These are phyloP conservation scores for Drosophila orosa DNA, from an alignment of 1,140 invertebrate genomes.

Conservation along the genomic window DNA sequence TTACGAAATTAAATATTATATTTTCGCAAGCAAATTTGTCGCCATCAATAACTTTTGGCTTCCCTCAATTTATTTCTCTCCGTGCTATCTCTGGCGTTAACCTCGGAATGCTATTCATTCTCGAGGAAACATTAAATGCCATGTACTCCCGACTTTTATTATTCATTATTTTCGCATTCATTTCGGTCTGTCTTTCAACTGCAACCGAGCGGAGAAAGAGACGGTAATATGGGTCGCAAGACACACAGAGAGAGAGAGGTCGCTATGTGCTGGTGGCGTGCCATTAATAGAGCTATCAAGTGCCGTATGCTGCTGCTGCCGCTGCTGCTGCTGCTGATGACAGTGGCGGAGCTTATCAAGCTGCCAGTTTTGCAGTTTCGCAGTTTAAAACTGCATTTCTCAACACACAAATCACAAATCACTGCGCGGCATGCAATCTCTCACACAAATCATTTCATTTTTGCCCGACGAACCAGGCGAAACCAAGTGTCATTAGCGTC, in stretches of 20 bases:
- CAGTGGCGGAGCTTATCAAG: constrained; percentile 75
- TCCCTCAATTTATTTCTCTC: constrained; percentile 1
- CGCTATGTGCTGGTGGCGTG: constrained; percentile 21
- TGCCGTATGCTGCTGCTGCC: constrained; percentile 34
- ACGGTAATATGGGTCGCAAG: constrained; percentile 7
- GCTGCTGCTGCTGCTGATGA: constrained; percentile 53
- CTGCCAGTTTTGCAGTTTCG: constrained; percentile 44
- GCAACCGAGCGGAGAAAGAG: constrained; percentile 42
- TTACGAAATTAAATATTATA: neutral
- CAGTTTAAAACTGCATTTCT: constrained; percentile 83
- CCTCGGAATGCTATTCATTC: constrained; percentile 45
- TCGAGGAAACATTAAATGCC: constrained; percentile 66
- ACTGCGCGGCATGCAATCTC: constrained; percentile 80
- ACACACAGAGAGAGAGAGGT: neutral
- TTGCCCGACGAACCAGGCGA: constrained; percentile 44
- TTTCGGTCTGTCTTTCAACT: constrained; percentile 62
- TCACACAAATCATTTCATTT: constrained; percentile 81
- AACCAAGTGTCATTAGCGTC: constrained; percentile 81
- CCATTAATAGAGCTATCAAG: constrained; percentile 78
- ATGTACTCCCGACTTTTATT: constrained; percentile 80
- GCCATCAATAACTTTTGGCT: constrained; percentile 2
- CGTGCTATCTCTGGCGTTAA: constrained; percentile 18
- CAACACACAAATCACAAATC: constrained; percentile 81
- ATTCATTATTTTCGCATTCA: constrained; percentile 82
- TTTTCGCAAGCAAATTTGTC: neutral